phyloP scores from a whole-genome alignment of 1,140 invertebrate species.

The Ceratina australensis region DNA sequence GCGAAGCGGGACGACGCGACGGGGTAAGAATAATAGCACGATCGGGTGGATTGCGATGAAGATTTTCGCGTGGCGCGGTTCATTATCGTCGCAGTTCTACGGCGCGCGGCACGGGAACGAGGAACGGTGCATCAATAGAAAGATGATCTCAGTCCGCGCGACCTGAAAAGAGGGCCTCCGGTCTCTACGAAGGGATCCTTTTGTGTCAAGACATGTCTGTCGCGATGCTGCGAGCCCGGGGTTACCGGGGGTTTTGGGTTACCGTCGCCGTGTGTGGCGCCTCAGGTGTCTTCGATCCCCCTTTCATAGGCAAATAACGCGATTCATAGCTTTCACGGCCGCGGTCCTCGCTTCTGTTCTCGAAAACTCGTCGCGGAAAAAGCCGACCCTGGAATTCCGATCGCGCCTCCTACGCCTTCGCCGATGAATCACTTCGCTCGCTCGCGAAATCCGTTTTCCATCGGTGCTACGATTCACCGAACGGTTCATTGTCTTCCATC shows the following conservation, averaged over 20 bases:
- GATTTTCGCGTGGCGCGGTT: constrained; percentile 59
- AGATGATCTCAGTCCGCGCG: constrained; percentile 72
- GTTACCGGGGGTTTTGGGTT: constrained; percentile 70
- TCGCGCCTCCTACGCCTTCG: neutral
- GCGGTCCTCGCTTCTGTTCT: constrained; percentile 4
- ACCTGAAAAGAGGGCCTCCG: constrained; percentile 51
- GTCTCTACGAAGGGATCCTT: constrained; percentile 60
- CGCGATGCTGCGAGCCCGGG: constrained; percentile 58
- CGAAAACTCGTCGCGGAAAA: constrained; percentile 30
- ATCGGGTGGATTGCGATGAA: neutral
- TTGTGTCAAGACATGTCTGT: constrained; percentile 74
- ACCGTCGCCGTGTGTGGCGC: constrained; percentile 77
- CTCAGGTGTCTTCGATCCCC: constrained; percentile 74
- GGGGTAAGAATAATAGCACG: constrained; percentile 1
- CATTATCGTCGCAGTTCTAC: constrained; percentile 65
- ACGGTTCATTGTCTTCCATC: no score
- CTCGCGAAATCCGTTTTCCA: no score
- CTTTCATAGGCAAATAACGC: constrained; percentile 73
- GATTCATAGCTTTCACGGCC: constrained; percentile 61
- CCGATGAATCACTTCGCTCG: neutral
- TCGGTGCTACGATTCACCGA: no score
- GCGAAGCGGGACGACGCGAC: no score
- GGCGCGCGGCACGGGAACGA: constrained; percentile 37
- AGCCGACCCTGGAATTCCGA: constrained; percentile 16
- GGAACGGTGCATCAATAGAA: constrained; percentile 73